Evolutionary conservation across 1,140 invertebrate genomes (phyloP).

Genomic region (Leguminivora glycinivorella): DNA sequence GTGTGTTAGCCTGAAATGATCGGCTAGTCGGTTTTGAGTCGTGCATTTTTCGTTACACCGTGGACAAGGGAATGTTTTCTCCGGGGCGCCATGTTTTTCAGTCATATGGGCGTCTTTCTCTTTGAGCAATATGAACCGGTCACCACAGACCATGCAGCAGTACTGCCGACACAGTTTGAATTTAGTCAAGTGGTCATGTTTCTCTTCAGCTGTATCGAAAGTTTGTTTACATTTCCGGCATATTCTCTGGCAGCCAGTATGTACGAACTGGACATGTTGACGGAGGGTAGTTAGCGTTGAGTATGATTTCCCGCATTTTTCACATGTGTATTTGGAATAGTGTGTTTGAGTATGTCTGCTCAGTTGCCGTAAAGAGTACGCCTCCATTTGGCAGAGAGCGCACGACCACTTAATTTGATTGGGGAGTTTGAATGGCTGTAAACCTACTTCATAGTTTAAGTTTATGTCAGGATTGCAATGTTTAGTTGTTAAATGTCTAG

Average conservation of each 20-base stretch:
- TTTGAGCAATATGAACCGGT: conserved; percentile 3
- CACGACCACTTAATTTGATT: conserved; percentile 23
- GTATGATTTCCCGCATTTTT: conserved; percentile 33
- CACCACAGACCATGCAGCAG: conserved; percentile 5
- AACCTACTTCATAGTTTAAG: neutral
- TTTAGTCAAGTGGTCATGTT: conserved; percentile 7
- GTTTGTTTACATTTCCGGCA: conserved; percentile 27
- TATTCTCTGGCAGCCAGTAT: neutral
- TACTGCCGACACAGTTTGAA: conserved; percentile 11
- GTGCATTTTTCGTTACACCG: neutral
- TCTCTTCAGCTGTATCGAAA: conserved; percentile 1
- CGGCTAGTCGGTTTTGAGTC: neutral
- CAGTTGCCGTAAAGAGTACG: conserved; percentile 3
- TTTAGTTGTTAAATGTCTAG: conserved; percentile 2
- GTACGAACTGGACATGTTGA: neutral
- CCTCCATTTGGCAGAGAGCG: conserved; percentile 26
- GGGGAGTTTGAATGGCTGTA: conserved; percentile 14
- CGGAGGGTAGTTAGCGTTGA: neutral
- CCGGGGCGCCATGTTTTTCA: neutral
- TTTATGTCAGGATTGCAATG: neutral
- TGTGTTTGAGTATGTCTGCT: conserved; percentile 31
- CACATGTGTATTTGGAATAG: conserved; percentile 29
- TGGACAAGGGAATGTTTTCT: neutral
- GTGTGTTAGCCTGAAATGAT: neutral
- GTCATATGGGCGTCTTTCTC: conserved; percentile 18